Evolutionary conservation across 2,797 vertebrate species (phyloP).

Genomic region (Brotogeris chrysoptera): DNA sequence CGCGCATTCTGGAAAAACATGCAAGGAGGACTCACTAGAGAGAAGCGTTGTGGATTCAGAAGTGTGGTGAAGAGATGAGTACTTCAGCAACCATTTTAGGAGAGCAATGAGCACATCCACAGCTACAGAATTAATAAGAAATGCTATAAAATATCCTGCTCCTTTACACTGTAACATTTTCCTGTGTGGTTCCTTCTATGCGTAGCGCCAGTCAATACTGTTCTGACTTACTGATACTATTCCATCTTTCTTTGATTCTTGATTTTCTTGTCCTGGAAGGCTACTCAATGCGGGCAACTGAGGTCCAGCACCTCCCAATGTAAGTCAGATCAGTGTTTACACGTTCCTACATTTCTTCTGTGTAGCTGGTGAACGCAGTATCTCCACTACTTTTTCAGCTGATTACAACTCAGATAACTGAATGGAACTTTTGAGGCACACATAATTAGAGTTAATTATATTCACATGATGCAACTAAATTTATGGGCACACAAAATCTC

Average conservation of each 20-base stretch:
- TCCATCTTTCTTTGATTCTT: not conserved
- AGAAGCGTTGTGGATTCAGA: not conserved
- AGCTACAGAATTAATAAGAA: not conserved
- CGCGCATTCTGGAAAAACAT: not conserved
- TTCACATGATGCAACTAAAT: conserved; percentile 30
- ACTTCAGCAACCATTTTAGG: not conserved
- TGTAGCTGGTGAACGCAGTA: not conserved
- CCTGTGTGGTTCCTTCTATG: fast-evolving
- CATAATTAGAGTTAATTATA: conserved; percentile 61
- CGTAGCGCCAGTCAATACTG: fast-evolving
- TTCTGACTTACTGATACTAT: not conserved
- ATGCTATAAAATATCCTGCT: not conserved
- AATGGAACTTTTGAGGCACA: conserved; percentile 57
- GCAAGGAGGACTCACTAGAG: not conserved
- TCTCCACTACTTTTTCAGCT: not conserved
- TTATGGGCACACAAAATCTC: conserved; percentile 15
- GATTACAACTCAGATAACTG: conserved; percentile 20
- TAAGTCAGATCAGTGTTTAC: not conserved
- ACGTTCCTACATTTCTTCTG: conserved; percentile 42
- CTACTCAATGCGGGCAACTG: not conserved
- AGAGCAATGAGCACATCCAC: fast-evolving
- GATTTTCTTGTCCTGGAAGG: not conserved
- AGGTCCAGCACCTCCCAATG: not conserved
- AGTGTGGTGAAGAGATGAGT: not conserved
- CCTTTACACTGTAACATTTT: not conserved